These are phyloP conservation scores for Blera fallax DNA, from an alignment of 2,888 invertebrate species.

Conservation along the genomic window DNA sequence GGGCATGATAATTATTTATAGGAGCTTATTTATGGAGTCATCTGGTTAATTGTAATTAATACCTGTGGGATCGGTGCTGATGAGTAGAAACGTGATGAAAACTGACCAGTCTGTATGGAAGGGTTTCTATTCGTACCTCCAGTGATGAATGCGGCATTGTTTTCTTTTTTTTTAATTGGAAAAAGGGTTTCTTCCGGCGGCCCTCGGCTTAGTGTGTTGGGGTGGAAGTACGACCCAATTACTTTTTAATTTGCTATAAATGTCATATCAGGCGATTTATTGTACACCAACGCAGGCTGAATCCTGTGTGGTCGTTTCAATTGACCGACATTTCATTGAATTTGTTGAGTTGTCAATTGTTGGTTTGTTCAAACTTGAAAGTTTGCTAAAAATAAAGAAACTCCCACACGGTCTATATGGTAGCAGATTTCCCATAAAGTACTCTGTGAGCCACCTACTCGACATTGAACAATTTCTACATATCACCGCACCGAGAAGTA, in stretches of 20 bases:
- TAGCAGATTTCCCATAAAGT: too few relatives aligned
- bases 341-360: too few relatives aligned
- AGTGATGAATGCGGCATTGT: background rate
- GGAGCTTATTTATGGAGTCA: conserved; percentile 58
- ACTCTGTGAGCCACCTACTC: too few relatives aligned
- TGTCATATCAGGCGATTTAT: background rate
- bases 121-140: background rate
- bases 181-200: background rate
- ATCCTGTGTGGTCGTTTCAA: too few relatives aligned
- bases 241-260: conserved; percentile 6
- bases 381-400: too few relatives aligned
- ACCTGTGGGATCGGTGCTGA: conserved; percentile 50
- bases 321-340: too few relatives aligned
- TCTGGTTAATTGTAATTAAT: conserved; percentile 68
- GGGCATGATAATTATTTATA: conserved; percentile 63
- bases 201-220: background rate
- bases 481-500: too few relatives aligned
- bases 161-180: background rate
- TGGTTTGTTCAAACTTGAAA: too few relatives aligned
- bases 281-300: background rate
- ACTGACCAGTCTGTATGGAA: background rate
- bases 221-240: background rate
- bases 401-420: too few relatives aligned
- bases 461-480: too few relatives aligned
- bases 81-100: conserved; percentile 32